Evolutionary conservation across 2,888 invertebrate species (phyloP), one percentile per base, ranked within the genome.

Genomic region (Nasonia oneida): DNA sequence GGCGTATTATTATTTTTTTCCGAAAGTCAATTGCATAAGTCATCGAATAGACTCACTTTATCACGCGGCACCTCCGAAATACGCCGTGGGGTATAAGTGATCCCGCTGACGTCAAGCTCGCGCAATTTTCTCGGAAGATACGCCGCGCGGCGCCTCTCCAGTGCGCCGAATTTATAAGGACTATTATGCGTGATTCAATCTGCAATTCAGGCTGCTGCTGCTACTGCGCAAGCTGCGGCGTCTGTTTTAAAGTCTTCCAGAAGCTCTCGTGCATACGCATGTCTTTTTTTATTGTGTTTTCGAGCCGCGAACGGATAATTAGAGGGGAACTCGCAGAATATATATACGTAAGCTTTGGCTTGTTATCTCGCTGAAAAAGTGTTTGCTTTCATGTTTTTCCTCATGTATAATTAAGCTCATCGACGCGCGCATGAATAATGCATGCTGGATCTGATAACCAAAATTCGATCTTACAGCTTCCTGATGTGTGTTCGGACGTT

Each of bases 61-160:
- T n/a, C n/a, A 5, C n/a, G 8, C 18, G 3, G 53, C n/a, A 18
- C 57, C 57, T 61, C n/a, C 57, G 57, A 57, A 57, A 57, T 57
- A 18, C 18, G 4, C 57, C 6, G n/a, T 57, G 4, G 12, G 3
- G 12, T 47, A 12, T 47, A 47, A 18, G 5, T 23, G 15, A 18
- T 18, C 23, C n/a, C n/a, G 2, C 23, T 18, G 18, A 18, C 57
- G 57, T 61, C 23, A 61, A 61, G 23, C 57, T 6, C 73, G 76
- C 81, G 71, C 47, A 50, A 61, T 84, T 84, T 83, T 83, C 78
- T 57, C 18, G 50, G 83, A 78, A 83, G 73, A 12, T 6, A 33
- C 50, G 14, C 39, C 14, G n/a, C 42, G 33, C 1, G 29, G 29
- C 29, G n/a, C 50, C 6, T 18, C n/a, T 15, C 61, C 29, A 75